phyloP scores from a whole-genome alignment of 2,888 invertebrate species.

The Cryptops parisi region DNA sequence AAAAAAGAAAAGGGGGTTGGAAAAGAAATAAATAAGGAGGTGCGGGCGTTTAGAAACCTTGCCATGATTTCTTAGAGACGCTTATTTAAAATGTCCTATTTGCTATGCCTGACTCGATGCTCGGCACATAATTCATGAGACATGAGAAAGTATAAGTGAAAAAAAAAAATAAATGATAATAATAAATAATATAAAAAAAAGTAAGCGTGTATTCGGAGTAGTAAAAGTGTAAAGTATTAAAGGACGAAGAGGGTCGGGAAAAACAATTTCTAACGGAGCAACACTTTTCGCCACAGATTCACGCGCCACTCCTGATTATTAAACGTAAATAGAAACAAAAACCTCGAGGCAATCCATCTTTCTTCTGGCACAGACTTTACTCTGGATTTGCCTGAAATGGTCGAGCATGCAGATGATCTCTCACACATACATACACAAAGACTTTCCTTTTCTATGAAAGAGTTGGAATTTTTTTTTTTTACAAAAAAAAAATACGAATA shows the following conservation, averaged over 20 bases:
- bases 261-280: constrained; percentile 7
- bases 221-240: neutral
- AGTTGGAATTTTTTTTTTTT: no score
- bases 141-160: neutral
- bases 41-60: neutral
- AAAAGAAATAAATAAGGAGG: no score
- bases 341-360: constrained; percentile 4
- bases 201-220: neutral
- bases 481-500: no score
- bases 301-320: constrained; percentile 7
- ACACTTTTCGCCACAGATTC: constrained; percentile 6
- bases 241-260: neutral
- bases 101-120: constrained; percentile 8
- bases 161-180: neutral
- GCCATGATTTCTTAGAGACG: neutral
- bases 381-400: no score
- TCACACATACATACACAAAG: no score
- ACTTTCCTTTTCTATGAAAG: no score
- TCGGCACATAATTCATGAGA: constrained; percentile 7
- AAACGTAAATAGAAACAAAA: constrained; percentile 9
- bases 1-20: no score
- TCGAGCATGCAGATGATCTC: no score
- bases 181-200: neutral
- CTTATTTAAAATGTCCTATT: constrained; percentile 10
- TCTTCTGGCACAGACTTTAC: neutral